Conservation (phyloP, 37 sponge, comb jelly and placozoan species). For the Tethya wilhelma region DNA sequence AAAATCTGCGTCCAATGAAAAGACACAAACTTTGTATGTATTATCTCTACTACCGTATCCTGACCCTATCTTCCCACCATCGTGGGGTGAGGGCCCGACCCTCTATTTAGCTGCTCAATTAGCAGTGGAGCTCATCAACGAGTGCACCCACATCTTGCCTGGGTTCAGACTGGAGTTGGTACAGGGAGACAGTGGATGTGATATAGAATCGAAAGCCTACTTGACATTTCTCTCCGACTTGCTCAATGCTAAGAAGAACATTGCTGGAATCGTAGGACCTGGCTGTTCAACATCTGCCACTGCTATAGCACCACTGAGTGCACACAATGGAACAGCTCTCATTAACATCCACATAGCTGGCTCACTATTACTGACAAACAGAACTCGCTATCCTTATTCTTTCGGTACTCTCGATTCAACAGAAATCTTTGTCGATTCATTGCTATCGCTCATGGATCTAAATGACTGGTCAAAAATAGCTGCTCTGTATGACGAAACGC, state of each 20-base stretch:
- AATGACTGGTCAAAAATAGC: constrained; percentile 6
- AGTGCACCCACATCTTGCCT: constrained; percentile 1
- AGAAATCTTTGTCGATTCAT: background rate
- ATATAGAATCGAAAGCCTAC: background rate
- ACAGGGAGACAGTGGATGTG: constrained; percentile 16
- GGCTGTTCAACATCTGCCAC: constrained; percentile 24
- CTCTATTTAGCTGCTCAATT: constrained; percentile 5
- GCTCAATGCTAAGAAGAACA: background rate
- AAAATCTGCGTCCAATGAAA: no score
- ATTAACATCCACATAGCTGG: constrained; percentile 25
- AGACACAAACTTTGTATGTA: no score
- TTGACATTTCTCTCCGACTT: constrained; percentile 5
- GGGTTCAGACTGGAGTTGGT: constrained; percentile 15
- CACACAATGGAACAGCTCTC: constrained; percentile 2
- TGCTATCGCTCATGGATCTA: background rate
- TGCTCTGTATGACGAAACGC: constrained; percentile 9
- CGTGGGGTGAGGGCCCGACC: constrained; percentile 23
- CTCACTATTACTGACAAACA: background rate
- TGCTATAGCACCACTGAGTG: background rate
- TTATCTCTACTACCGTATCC: constrained; percentile 23
- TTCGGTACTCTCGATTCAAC: constrained; percentile 27
- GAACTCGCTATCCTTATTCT: constrained; percentile 2
- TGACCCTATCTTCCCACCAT: constrained; percentile 10
- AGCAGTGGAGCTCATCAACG: constrained; percentile 35
- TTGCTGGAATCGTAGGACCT: constrained; percentile 40